Evolutionary conservation across 2,113 vertebrate species (phyloP).

Genomic region (Gallinago media): DNA sequence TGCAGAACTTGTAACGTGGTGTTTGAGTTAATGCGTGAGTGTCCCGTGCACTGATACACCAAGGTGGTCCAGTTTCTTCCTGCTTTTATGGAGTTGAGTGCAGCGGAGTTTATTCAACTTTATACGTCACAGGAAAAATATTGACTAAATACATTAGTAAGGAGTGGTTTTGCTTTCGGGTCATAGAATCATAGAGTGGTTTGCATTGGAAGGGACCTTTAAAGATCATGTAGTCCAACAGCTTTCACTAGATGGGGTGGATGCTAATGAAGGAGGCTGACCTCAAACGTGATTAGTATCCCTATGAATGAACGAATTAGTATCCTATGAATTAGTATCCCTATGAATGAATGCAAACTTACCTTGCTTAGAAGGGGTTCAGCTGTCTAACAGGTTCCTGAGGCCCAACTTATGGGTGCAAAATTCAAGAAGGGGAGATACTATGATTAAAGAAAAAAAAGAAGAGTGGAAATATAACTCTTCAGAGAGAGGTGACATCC

Average conservation of each 20-base stretch:
- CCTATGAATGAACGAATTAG: background rate
- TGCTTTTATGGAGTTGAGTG: background rate
- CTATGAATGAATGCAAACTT: background rate
- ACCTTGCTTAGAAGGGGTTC: background rate
- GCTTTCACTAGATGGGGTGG: background rate
- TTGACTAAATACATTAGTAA: background rate
- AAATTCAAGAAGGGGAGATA: background rate
- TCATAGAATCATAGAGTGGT: background rate
- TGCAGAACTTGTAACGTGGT: background rate
- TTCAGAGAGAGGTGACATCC: background rate
- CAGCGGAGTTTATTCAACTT: background rate
- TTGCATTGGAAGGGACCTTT: background rate
- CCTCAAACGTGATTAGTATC: too few relatives aligned
- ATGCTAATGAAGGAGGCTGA: background rate
- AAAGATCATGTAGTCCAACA: background rate
- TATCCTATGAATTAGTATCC: too few relatives aligned
- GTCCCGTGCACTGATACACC: rapidly evolving
- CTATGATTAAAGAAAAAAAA: background rate
- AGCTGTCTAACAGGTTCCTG: background rate
- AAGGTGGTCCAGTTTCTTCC: background rate
- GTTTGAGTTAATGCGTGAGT: too few relatives aligned
- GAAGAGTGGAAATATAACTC: background rate
- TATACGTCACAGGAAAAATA: background rate
- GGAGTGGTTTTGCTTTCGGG: background rate
- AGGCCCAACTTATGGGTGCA: background rate